A percentile compares a stretch with the other conserved stretches of the same genome.
Conservation (phyloP, 2,113 vertebrate species). For the Pygathrix nemaeus region DNA sequence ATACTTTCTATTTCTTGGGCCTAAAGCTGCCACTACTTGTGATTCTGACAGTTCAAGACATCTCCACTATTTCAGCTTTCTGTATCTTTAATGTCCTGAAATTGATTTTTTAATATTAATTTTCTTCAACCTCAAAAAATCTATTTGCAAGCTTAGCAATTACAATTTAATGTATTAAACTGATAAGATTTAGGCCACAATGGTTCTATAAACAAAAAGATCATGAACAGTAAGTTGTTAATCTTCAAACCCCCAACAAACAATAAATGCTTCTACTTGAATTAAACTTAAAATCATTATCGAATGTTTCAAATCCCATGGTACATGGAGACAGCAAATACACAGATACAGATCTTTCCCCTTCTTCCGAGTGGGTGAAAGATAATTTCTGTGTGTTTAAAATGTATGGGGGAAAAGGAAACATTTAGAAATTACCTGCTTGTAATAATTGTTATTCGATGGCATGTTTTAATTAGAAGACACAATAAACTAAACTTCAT, state of each 20-base stretch:
- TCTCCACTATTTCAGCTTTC: neutral
- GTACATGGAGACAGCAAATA: neutral
- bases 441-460: constrained; percentile 12
- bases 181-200: constrained; percentile 44
- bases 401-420: neutral
- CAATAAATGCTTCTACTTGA: constrained; percentile 46
- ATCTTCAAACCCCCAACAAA: constrained; percentile 33
- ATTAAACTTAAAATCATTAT: constrained; percentile 1
- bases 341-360: neutral
- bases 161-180: constrained; percentile 71
- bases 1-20: neutral
- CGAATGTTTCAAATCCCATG: neutral
- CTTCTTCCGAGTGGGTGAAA: neutral
- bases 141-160: constrained; percentile 55
- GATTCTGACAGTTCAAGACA: neutral
- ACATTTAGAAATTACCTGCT: neutral
- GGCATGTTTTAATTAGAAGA: constrained; percentile 23
- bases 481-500: constrained; percentile 20
- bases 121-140: neutral
- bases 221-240: constrained; percentile 6
- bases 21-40: neutral
- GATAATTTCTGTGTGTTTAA: constrained; percentile 33
- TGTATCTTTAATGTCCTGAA: neutral
- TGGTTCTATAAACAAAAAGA: constrained; percentile 58
- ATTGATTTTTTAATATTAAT: neutral